Evolutionary conservation across 2,797 vertebrate species (phyloP).

Genomic region (Hypotaenidia okinawae): DNA sequence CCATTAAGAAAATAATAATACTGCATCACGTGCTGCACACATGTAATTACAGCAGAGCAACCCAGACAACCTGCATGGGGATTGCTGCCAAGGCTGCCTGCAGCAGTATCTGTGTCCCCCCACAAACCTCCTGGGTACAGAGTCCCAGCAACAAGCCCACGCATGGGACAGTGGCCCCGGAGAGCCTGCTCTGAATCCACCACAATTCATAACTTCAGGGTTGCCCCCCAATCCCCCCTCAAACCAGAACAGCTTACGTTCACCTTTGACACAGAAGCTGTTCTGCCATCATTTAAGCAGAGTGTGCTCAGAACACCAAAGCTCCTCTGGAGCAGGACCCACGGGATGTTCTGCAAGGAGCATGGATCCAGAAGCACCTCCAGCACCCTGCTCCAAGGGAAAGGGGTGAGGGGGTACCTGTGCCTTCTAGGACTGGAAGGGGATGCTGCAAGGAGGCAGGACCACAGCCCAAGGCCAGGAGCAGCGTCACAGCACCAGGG

Average conservation of each 20-base stretch:
- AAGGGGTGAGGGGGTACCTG: background rate
- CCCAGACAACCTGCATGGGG: background rate
- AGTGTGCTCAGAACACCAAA: background rate
- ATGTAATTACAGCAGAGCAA: background rate
- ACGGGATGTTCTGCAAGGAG: background rate
- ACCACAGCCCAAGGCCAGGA: background rate
- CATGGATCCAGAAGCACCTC: rapidly evolving
- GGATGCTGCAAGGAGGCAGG: background rate
- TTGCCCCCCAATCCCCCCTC: background rate
- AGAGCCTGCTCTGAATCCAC: background rate
- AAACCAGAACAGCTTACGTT: rapidly evolving
- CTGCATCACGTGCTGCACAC: rapidly evolving
- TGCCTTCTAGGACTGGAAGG: background rate
- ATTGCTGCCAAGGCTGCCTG: background rate
- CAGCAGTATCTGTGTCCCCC: background rate
- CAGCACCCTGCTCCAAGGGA: background rate
- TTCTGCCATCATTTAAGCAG: too few species aligned
- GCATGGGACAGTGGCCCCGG: background rate
- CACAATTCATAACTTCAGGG: rapidly evolving
- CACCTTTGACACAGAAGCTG: background rate
- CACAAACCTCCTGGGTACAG: background rate
- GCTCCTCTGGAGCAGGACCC: background rate
- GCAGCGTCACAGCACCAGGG: background rate
- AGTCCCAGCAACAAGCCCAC: background rate
- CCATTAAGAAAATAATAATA: background rate